Percentiles rank a stretch among this genome's conserved stretches.
Evolutionary conservation across 2,113 vertebrate genomes (phyloP).

Genomic region (Pelecanoides urinatrix): DNA sequence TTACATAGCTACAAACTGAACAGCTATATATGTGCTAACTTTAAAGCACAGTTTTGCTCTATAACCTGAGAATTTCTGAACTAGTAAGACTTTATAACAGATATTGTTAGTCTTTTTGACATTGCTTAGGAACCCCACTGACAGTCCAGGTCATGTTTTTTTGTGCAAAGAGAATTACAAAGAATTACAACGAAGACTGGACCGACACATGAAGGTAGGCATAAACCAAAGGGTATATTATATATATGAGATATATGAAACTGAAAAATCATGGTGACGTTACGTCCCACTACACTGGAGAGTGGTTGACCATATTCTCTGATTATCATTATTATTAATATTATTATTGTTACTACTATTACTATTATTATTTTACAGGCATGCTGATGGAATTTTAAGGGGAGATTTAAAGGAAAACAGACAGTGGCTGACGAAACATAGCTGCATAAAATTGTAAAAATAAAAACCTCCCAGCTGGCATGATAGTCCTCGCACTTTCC

Average conservation of each 20-base stretch:
- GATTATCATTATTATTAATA: not conserved
- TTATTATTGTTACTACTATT: too few species aligned
- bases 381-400: not conserved
- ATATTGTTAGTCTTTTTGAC: not conserved
- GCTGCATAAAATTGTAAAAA: not conserved
- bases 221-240: not conserved
- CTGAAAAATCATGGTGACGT: not conserved
- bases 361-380: not conserved
- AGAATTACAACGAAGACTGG: too few species aligned
- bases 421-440: not conserved
- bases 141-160: not conserved
- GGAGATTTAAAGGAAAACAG: not conserved
- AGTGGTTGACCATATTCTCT: not conserved
- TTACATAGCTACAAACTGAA: not conserved
- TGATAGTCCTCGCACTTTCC: not conserved
- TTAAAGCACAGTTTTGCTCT: not conserved
- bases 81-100: not conserved
- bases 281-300: not conserved
- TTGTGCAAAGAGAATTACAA: not conserved
- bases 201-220: rapidly evolving
- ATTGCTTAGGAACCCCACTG: not conserved
- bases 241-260: not conserved
- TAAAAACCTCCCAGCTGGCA: not conserved
- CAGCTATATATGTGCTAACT: too few species aligned
- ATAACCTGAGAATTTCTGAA: not conserved